phyloP scores from a whole-genome alignment of 1,140 invertebrate genomes.

The Aphaenogaster floridana region DNA sequence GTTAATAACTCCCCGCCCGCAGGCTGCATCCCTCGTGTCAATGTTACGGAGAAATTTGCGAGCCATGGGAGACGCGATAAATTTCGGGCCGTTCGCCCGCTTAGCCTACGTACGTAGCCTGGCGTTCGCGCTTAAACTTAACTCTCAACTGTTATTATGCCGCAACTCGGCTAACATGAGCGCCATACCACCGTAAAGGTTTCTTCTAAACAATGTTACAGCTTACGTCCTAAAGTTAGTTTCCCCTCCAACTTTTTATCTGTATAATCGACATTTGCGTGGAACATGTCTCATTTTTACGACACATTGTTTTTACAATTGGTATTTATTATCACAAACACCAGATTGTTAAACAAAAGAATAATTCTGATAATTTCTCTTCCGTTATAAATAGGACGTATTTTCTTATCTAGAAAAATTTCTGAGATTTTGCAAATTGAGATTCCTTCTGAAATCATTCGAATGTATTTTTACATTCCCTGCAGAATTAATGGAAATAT shows the following conservation, averaged over 20 bases:
- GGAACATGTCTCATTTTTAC: background rate
- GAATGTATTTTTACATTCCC: background rate
- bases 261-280: background rate
- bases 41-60: constrained; percentile 55
- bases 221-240: background rate
- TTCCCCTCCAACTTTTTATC: background rate
- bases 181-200: background rate
- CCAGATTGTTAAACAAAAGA: background rate
- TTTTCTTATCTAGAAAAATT: background rate
- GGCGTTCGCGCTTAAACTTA: constrained; percentile 11
- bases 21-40: constrained; percentile 51
- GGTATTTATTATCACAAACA: background rate
- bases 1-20: constrained; percentile 67
- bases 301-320: background rate
- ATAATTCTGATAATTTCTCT: background rate
- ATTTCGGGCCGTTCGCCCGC: constrained; percentile 16
- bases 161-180: background rate
- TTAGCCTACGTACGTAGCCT: constrained; percentile 4
- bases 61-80: constrained; percentile 29
- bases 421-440: background rate
- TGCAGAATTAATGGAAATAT: background rate
- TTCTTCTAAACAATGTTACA: background rate
- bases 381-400: background rate
- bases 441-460: background rate
- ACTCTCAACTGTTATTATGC: constrained; percentile 15